These are phyloP conservation scores for Cynopterus brachyotis DNA, from an alignment of 2,113 vertebrate genomes.

Conservation along the genomic window DNA sequence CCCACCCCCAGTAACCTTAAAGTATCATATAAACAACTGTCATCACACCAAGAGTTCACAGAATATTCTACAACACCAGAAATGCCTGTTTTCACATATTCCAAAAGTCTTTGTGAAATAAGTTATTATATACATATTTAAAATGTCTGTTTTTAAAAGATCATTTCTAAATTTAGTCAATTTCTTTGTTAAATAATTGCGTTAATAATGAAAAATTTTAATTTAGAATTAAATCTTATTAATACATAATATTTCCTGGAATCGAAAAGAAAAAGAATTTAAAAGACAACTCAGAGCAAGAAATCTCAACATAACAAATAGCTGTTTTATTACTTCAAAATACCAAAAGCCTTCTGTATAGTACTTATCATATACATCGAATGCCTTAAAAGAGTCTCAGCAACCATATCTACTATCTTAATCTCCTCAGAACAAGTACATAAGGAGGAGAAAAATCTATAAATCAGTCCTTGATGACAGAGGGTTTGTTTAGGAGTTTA, in stretches of 20 bases:
- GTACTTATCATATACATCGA: slow-evolving; percentile 72
- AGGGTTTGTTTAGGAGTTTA: slow-evolving; percentile 84
- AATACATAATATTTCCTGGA: slow-evolving; percentile 63
- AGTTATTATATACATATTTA: background rate
- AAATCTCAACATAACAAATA: slow-evolving; percentile 74
- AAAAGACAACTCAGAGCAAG: slow-evolving; percentile 69
- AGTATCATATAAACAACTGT: background rate
- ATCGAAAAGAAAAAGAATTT: slow-evolving; percentile 61
- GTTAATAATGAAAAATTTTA: slow-evolving; percentile 59
- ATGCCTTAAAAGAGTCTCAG: slow-evolving; percentile 72
- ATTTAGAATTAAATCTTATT: slow-evolving; percentile 7
- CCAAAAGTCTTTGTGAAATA: background rate
- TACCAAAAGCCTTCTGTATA: slow-evolving; percentile 51
- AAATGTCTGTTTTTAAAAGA: background rate
- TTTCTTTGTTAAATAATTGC: slow-evolving; percentile 42
- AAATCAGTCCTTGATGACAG: slow-evolving; percentile 80
- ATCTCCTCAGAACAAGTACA: slow-evolving; percentile 80
- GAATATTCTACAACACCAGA: background rate
- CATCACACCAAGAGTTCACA: background rate
- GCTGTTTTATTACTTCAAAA: slow-evolving; percentile 76
- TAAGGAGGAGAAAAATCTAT: slow-evolving; percentile 72
- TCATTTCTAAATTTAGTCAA: slow-evolving; percentile 23
- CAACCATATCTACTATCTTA: slow-evolving; percentile 73
- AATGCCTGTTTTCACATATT: background rate
- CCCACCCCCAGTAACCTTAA: background rate